Conservation (phyloP, 1,140 invertebrate genomes). For the Papilio machaon region DNA sequence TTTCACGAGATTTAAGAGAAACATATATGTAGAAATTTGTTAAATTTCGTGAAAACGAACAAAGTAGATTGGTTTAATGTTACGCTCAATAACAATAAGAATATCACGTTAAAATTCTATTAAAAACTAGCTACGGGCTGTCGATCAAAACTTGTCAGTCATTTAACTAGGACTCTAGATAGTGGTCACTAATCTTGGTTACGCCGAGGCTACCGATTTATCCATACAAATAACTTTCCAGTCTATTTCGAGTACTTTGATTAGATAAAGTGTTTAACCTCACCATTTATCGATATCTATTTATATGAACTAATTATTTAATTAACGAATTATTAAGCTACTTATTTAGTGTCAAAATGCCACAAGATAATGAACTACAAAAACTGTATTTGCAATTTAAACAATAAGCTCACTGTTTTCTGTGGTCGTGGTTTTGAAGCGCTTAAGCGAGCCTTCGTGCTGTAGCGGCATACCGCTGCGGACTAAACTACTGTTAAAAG, state of each 20-base stretch:
- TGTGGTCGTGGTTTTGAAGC: no score
- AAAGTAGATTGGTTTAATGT: neutral
- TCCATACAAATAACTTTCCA: neutral
- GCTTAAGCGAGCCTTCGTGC: no score
- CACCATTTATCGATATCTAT: neutral
- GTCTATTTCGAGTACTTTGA: neutral
- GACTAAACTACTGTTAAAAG: no score
- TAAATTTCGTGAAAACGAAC: neutral
- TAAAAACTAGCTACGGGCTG: neutral
- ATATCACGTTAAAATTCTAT: neutral
- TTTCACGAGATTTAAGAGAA: no score
- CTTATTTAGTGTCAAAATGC: neutral
- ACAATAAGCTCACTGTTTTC: no score
- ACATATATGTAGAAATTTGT: no score
- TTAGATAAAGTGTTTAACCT: constrained; percentile 14
- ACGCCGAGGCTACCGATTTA: neutral
- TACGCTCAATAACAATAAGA: neutral
- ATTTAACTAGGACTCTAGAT: neutral
- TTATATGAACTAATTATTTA: neutral
- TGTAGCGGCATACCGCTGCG: no score
- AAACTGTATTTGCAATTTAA: no score
- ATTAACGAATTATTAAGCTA: neutral
- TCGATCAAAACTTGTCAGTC: neutral
- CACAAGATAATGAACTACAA: no score
- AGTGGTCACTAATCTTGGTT: neutral